Evolutionary conservation across 2,888 invertebrate genomes (phyloP).

Genomic region (Polydesmus complanatus): DNA sequence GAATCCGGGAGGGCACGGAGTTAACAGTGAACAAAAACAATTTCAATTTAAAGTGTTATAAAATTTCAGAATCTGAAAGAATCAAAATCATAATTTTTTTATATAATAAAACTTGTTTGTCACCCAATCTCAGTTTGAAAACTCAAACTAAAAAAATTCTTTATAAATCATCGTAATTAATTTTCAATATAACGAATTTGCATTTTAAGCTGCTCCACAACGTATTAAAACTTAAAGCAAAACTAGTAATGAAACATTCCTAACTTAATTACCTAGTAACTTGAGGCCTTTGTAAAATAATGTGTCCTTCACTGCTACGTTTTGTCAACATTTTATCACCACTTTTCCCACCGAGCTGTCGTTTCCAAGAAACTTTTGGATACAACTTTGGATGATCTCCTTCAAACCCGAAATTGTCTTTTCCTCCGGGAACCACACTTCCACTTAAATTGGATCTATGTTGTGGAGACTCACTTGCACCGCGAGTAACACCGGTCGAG

Average conservation of each 20-base stretch:
- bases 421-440: not conserved
- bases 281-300: constrained; percentile 7
- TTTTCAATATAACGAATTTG: no score
- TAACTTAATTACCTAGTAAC: constrained; percentile 4
- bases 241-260: constrained; percentile 9
- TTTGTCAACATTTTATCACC: not conserved
- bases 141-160: no score
- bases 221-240: no score
- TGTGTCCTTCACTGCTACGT: not conserved
- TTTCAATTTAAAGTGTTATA: no score
- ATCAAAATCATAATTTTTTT: no score
- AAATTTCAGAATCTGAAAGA: no score
- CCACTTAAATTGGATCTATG: not conserved
- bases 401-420: constrained; percentile 54
- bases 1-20: no score
- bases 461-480: not conserved
- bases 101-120: no score
- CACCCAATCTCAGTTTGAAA: no score
- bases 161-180: no score
- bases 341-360: not conserved
- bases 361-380: constrained; percentile 59
- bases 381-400: constrained; percentile 52
- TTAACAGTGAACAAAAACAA: no score
- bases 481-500: not conserved
- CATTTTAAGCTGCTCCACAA: no score